These are phyloP conservation scores for Cossypha niveicapilla DNA, from an alignment of 2,797 vertebrate species.

Conservation along the genomic window DNA sequence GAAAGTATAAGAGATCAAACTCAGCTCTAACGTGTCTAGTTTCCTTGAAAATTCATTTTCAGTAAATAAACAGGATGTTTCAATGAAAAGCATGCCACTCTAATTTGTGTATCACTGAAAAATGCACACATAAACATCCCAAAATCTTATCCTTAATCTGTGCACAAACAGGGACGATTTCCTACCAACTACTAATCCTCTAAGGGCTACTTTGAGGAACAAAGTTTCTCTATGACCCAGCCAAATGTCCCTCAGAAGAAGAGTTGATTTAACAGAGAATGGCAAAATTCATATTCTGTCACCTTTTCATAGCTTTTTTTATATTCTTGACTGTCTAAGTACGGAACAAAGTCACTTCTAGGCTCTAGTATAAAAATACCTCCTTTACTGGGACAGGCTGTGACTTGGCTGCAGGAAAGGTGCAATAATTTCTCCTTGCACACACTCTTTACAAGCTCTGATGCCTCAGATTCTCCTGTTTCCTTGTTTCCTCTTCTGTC, in stretches of 20 bases:
- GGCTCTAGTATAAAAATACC: not conserved
- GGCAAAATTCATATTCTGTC: not conserved
- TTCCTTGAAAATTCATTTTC: not conserved
- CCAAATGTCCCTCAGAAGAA: not conserved
- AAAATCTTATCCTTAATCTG: not conserved
- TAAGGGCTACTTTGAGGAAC: not conserved
- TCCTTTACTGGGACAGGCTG: not conserved
- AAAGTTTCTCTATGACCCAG: not conserved
- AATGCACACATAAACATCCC: not conserved
- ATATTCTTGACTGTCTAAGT: not conserved
- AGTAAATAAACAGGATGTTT: not conserved
- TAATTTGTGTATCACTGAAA: not conserved
- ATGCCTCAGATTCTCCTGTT: not conserved
- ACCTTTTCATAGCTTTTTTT: not conserved
- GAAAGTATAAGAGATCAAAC: not conserved
- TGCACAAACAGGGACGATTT: not conserved
- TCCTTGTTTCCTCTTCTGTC: not conserved
- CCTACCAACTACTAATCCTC: not conserved
- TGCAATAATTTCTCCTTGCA: not conserved
- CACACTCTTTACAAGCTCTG: not conserved
- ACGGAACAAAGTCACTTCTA: not conserved
- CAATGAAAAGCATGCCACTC: not conserved
- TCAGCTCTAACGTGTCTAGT: not conserved
- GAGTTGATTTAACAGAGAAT: not conserved
- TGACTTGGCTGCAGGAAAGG: not conserved